Conservation (phyloP, 2,888 invertebrate species). For the Heliconius hortense region DNA sequence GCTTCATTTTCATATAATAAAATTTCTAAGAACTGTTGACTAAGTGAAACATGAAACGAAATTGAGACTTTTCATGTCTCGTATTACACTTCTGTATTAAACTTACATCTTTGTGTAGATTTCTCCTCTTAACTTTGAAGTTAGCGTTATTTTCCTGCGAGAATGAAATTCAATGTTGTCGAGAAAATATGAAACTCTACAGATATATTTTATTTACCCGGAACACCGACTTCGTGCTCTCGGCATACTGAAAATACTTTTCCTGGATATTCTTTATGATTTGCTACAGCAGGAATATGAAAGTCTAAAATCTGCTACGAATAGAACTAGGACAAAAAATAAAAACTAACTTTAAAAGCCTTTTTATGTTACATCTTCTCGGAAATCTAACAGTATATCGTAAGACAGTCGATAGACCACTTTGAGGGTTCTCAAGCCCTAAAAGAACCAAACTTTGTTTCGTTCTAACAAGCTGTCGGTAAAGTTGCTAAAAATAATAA, state of each 20-base stretch:
- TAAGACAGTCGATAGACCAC: not conserved
- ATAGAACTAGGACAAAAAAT: not conserved
- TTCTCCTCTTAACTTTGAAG: slow-evolving; percentile 34
- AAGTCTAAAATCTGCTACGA: not conserved
- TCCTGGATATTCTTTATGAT: slow-evolving; percentile 21
- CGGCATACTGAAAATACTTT: slow-evolving; percentile 28
- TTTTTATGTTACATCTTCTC: not conserved
- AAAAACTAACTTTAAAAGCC: not conserved
- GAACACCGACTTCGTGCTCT: slow-evolving; percentile 31
- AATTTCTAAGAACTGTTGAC: not conserved
- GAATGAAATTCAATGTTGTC: slow-evolving; percentile 42
- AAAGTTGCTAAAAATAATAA: not conserved
- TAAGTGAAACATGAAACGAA: not conserved
- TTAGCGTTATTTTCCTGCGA: slow-evolving; percentile 35
- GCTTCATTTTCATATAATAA: not conserved
- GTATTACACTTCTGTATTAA: slow-evolving; percentile 23
- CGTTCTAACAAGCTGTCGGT: not conserved
- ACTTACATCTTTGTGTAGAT: slow-evolving; percentile 25
- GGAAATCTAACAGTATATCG: not conserved
- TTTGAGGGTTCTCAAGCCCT: not conserved
- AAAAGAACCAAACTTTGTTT: not conserved
- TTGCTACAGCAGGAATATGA: not conserved
- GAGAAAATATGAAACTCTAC: slow-evolving; percentile 32
- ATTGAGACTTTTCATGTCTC: not conserved
- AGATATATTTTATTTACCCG: slow-evolving; percentile 33